phyloP scores from a whole-genome alignment of 2,888 invertebrate species.

The Phortica magna region DNA sequence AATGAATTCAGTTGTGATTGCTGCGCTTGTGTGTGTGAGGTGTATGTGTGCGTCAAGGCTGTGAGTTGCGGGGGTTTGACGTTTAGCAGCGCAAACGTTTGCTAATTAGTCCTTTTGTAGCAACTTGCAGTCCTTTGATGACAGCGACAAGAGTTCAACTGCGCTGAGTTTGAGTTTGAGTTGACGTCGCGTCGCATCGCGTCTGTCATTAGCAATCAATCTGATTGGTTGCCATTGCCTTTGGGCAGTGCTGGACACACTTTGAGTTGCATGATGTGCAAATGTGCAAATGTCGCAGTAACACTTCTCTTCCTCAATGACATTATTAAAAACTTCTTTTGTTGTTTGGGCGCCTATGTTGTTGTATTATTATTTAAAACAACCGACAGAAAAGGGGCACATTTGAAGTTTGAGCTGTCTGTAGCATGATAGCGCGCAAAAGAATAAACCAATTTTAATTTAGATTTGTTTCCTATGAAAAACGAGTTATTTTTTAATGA shows the following conservation, averaged over 20 bases:
- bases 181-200: not conserved
- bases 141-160: not conserved
- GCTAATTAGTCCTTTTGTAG: conserved; percentile 32
- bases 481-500: too few species aligned
- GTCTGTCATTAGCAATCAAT: conserved; percentile 19
- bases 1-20: conserved; percentile 26
- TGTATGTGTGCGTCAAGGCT: not conserved
- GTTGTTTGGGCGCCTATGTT: not conserved
- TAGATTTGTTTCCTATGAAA: too few species aligned
- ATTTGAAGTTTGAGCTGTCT: too few species aligned
- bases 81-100: conserved; percentile 9
- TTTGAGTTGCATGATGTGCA: too few species aligned
- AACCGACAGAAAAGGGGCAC: not conserved
- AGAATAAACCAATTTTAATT: too few species aligned
- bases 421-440: too few species aligned
- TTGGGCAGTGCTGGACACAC: not conserved
- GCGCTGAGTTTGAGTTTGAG: not conserved
- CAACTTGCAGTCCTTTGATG: conserved; percentile 2
- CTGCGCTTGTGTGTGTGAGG: not conserved
- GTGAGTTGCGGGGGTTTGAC: not conserved
- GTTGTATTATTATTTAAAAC: not conserved
- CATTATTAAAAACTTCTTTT: too few species aligned
- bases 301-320: too few species aligned
- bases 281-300: too few species aligned
- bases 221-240: conserved; percentile 6